phyloP scores from a whole-genome alignment of 1,140 invertebrate species.

The Sarcophaga bullata region DNA sequence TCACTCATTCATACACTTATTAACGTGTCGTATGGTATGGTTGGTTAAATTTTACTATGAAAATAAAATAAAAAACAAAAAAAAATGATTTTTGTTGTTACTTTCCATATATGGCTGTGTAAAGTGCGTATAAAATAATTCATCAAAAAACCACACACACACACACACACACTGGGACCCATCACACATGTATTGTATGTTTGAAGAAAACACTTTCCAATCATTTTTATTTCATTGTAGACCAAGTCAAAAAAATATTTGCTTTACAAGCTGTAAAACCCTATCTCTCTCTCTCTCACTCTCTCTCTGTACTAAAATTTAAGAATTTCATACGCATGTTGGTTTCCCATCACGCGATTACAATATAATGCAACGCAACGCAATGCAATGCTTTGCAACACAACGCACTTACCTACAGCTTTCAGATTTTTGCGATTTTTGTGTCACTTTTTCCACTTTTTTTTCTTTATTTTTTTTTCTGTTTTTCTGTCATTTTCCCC shows the following conservation, averaged over 20 bases:
- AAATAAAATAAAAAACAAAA: background rate
- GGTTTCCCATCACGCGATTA: background rate
- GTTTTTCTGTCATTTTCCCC: background rate
- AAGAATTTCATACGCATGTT: background rate
- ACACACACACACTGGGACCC: too few species aligned
- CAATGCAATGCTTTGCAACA: too few species aligned
- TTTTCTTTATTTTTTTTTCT: background rate
- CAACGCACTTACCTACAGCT: too few species aligned
- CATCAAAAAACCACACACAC: background rate
- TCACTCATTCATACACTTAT: background rate
- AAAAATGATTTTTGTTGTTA: background rate
- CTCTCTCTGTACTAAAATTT: background rate
- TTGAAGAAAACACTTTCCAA: background rate
- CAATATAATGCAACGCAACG: too few species aligned
- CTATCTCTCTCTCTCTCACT: background rate
- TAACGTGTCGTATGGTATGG: background rate
- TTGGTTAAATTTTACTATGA: constrained; percentile 11
- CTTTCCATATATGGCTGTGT: background rate
- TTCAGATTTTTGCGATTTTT: too few species aligned
- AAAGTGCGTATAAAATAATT: constrained; percentile 7
- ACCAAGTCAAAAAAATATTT: background rate
- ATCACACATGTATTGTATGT: too few species aligned
- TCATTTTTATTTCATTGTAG: background rate
- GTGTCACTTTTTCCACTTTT: too few species aligned
- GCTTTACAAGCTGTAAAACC: background rate